Conservation (phyloP, 2,888 invertebrate species). For the Lepas anatifera region DNA sequence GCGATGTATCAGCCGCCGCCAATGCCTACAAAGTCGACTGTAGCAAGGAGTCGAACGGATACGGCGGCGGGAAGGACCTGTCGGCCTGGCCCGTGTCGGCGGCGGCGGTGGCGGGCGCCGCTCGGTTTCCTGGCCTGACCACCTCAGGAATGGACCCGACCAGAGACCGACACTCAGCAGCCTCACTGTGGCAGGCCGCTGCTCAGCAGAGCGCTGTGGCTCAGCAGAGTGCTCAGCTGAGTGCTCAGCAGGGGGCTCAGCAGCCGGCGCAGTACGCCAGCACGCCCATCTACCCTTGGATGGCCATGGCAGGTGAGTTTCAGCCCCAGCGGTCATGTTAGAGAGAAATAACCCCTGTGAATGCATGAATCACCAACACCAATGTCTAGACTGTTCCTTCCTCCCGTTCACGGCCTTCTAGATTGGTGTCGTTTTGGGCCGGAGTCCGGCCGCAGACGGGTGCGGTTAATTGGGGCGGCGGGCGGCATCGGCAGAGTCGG, state of each 20-base stretch:
- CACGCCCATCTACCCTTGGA: slow-evolving; percentile 77
- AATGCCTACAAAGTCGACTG: slow-evolving; percentile 67
- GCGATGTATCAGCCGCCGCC: slow-evolving; percentile 51
- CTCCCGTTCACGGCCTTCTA: too few species aligned
- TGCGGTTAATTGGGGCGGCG: too few species aligned
- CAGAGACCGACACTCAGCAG: slow-evolving; percentile 18
- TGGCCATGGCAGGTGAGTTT: slow-evolving; percentile 93
- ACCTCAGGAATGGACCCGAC: slow-evolving; percentile 14
- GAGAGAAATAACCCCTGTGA: too few species aligned
- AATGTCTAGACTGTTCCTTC: too few species aligned
- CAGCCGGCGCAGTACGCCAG: slow-evolving; percentile 48
- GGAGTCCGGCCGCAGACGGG: too few species aligned
- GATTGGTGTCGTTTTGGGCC: too few species aligned
- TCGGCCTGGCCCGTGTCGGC: slow-evolving; percentile 42
- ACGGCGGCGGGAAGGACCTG: slow-evolving; percentile 26
- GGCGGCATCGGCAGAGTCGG: too few species aligned
- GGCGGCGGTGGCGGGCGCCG: slow-evolving; percentile 42
- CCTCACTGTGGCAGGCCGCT: slow-evolving; percentile 17
- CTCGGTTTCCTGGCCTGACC: slow-evolving; percentile 37
- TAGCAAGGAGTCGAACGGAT: slow-evolving; percentile 43
- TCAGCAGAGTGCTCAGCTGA: slow-evolving; percentile 42
- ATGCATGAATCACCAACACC: too few species aligned
- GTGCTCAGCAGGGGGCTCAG: slow-evolving; percentile 66
- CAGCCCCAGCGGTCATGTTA: neutral
- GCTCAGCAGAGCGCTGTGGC: slow-evolving; percentile 32